Evolutionary conservation across 1,140 invertebrate species (phyloP).

Genomic region (Holcopasites calliopsidis): DNA sequence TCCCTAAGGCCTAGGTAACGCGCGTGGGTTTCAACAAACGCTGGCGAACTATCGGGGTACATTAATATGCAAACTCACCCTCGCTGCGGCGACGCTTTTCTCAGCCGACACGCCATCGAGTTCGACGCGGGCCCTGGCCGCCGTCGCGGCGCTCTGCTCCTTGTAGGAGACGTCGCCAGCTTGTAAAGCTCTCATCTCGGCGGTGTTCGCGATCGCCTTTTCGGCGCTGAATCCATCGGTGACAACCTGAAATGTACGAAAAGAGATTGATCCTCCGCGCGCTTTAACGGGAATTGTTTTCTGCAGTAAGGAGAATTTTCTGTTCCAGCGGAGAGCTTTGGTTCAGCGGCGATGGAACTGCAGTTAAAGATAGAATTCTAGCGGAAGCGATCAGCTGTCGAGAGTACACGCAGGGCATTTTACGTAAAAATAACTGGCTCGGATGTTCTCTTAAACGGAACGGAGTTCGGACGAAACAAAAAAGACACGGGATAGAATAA

Average conservation of each 20-base stretch:
- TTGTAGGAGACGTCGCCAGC: slow-evolving; percentile 90
- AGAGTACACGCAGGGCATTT: slow-evolving; percentile 15
- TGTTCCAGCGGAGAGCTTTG: not conserved
- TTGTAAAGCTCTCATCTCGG: slow-evolving; percentile 88
- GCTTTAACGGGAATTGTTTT: too few relatives aligned
- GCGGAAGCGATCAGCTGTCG: slow-evolving; percentile 16
- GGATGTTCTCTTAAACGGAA: too few relatives aligned
- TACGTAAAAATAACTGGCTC: slow-evolving; percentile 17
- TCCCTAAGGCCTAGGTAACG: too few relatives aligned
- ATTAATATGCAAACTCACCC: slow-evolving; percentile 80
- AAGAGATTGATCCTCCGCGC: too few relatives aligned
- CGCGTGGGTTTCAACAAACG: not conserved
- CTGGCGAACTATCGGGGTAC: too few relatives aligned
- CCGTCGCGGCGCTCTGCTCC: slow-evolving; percentile 83
- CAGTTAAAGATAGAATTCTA: slow-evolving; percentile 36
- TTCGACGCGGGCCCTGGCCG: slow-evolving; percentile 84
- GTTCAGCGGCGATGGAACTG: slow-evolving; percentile 8
- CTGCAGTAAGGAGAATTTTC: not conserved
- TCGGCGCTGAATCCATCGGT: slow-evolving; percentile 91
- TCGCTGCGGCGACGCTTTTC: slow-evolving; percentile 86
- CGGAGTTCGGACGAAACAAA: not conserved
- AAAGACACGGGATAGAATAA: not conserved
- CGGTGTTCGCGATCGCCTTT: slow-evolving; percentile 87
- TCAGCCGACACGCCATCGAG: slow-evolving; percentile 88
- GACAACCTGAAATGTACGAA: slow-evolving; percentile 81